Evolutionary conservation across 2,797 vertebrate genomes (phyloP).

Genomic region (Sitta carolinensis): DNA sequence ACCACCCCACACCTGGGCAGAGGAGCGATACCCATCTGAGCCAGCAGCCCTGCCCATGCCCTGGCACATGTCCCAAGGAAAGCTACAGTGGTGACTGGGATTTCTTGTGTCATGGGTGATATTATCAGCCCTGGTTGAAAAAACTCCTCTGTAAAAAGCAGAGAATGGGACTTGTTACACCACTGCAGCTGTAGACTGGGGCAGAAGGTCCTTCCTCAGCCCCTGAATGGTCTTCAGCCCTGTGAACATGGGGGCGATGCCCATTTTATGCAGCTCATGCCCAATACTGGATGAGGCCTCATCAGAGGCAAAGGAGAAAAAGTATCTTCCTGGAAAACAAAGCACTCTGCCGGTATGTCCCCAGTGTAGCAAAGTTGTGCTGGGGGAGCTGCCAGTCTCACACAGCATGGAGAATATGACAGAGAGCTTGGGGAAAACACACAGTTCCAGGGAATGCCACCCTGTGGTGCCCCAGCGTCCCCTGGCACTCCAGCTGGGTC

Average conservation of each 20-base stretch:
- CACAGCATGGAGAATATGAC: not conserved
- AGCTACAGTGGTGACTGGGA: not conserved
- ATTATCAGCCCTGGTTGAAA: not conserved
- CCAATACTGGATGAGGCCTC: not conserved
- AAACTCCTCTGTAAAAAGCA: not conserved
- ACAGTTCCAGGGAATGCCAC: not conserved
- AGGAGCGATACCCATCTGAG: not conserved
- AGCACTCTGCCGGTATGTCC: not conserved
- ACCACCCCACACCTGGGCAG: fast-evolving
- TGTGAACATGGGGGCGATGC: not conserved
- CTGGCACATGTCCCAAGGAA: not conserved
- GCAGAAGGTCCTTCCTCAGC: not conserved
- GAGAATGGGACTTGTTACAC: not conserved
- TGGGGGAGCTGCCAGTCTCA: not conserved
- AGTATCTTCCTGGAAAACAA: not conserved
- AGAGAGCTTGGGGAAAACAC: not conserved
- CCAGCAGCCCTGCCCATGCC: not conserved
- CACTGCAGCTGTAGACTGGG: not conserved
- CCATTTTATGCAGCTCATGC: not conserved
- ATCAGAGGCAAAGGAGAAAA: not conserved
- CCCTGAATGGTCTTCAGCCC: not conserved
- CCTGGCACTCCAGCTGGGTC: not conserved
- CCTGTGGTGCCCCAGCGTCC: not conserved
- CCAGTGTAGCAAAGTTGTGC: not conserved
- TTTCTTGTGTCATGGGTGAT: not conserved